Evolutionary conservation across 2,888 invertebrate species (phyloP), one percentile per base, ranked within the genome.

Genomic region (Eupithecia inturbata): DNA sequence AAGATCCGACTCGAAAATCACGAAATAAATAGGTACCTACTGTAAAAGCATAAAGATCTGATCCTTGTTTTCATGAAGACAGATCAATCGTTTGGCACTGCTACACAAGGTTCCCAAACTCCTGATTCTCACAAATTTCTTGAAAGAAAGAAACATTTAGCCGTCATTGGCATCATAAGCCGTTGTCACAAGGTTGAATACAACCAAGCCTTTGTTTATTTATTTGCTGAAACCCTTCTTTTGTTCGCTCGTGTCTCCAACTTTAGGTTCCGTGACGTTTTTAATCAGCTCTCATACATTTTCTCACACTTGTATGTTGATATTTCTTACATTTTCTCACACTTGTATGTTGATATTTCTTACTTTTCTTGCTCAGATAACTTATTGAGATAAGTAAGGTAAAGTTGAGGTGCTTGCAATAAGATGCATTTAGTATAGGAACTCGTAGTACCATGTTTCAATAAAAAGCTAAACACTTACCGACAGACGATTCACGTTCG

Each of bases 141-240:
- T 63, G 22, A n/a, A n/a, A 63, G 33, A 63, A 28, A 39, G 57
- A 68, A 63, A n/a, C 64, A 33, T 39, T 19, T 22, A 22, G 22
- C n/a, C 64, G 36, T 39, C 64, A 12, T 64, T 39, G 68, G 3
- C 28, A 39, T 28, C 57, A 39, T 62, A n/a, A 36, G 22, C 33
- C 33, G 28, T 62, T 19, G 63, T 36, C 63, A 31, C 45, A 49
- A 72, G 68, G 68, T 64, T 64, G 60, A 19, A 36, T 49, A 22
- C 28, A 68, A 72, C 71, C 57, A 62, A 36, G 63, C 57, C 64
- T 57, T 69, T 73, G 69, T 73, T 73, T 69, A 69, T 73, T 73
- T 73, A 68, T 72, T 57, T 31, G 12, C 72, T 66, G 68, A 69
- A 66, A 72, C 72, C 39, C 49, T 69, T 72, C 66, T 63, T 70